These are phyloP conservation scores for Lissonota sp. DNA, from an alignment of 2,888 invertebrate species.

Conservation along the genomic window DNA sequence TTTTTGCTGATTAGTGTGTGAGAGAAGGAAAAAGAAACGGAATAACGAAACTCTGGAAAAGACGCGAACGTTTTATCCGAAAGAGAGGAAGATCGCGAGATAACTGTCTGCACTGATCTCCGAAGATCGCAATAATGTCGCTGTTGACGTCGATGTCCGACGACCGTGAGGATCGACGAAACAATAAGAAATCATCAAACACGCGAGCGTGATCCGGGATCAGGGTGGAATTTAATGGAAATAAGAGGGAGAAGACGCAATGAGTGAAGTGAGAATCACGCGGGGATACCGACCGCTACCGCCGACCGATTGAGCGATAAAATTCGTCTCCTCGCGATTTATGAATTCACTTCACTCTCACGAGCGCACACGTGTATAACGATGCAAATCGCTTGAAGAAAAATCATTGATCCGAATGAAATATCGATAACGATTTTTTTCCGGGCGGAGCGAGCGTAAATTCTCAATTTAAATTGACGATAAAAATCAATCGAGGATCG, in stretches of 20 bases:
- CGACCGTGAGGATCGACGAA: conserved; percentile 21
- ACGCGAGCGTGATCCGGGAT: background rate
- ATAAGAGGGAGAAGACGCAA: background rate
- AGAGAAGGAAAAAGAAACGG: background rate
- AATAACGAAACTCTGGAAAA: conserved; percentile 12
- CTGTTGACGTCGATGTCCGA: conserved; percentile 2
- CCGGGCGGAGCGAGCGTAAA: too few species aligned
- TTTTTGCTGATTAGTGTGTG: too few species aligned
- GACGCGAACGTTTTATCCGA: conserved; percentile 1
- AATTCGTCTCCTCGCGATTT: too few species aligned
- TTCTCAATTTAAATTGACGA: too few species aligned
- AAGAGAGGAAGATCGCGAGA: background rate
- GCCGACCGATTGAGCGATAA: background rate
- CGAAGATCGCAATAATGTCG: background rate
- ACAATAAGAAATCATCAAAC: conserved; percentile 29
- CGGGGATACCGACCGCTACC: background rate
- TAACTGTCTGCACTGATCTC: background rate
- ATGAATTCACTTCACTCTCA: too few species aligned
- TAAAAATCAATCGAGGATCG: too few species aligned
- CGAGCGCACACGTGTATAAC: too few species aligned
- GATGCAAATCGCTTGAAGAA: too few species aligned
- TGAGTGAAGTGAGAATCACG: background rate
- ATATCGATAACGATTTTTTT: too few species aligned
- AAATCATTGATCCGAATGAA: too few species aligned
- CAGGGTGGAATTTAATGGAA: background rate